Evolutionary conservation across 2,888 invertebrate species (phyloP).

Genomic region (Rhamphomyia laevipes): DNA sequence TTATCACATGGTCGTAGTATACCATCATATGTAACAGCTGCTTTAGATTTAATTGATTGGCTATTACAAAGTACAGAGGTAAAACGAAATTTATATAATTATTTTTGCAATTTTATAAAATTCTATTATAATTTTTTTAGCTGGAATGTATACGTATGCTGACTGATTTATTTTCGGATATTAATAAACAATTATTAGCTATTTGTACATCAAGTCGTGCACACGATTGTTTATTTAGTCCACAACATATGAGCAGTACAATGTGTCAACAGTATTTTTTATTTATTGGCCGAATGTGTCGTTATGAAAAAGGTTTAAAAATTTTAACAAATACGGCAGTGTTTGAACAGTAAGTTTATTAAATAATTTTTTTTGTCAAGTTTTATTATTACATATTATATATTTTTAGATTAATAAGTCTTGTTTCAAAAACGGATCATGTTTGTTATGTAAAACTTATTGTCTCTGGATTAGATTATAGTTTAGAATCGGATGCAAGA

Average conservation of each 20-base stretch:
- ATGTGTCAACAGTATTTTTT: conserved; percentile 92
- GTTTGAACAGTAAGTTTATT: conserved; percentile 53
- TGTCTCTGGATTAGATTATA: conserved; percentile 83
- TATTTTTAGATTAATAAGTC: conserved; percentile 58
- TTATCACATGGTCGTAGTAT: conserved; percentile 39
- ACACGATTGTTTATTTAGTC: conserved; percentile 79
- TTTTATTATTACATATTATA: too few relatives aligned
- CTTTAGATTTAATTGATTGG: conserved; percentile 35
- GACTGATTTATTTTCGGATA: conserved; percentile 68
- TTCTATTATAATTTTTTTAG: conserved; percentile 29
- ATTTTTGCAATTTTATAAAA: background rate
- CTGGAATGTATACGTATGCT: conserved; percentile 58
- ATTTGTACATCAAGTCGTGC: conserved; percentile 63
- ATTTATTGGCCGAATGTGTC: conserved; percentile 77
- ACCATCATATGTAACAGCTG: conserved; percentile 32
- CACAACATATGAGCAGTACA: conserved; percentile 75
- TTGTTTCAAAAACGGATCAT: conserved; percentile 72
- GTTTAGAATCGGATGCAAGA: conserved; percentile 57
- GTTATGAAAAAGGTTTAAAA: conserved; percentile 52
- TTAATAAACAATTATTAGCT: conserved; percentile 60
- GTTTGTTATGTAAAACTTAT: conserved; percentile 90
- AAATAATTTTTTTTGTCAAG: conserved; percentile 1
- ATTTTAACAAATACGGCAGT: conserved; percentile 63
- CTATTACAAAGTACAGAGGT: conserved; percentile 30
- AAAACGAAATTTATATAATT: background rate